Evolutionary conservation across 2,888 invertebrate genomes (phyloP), one percentile per base, ranked within the genome.

Genomic region (Dolichomitus sp.): DNA sequence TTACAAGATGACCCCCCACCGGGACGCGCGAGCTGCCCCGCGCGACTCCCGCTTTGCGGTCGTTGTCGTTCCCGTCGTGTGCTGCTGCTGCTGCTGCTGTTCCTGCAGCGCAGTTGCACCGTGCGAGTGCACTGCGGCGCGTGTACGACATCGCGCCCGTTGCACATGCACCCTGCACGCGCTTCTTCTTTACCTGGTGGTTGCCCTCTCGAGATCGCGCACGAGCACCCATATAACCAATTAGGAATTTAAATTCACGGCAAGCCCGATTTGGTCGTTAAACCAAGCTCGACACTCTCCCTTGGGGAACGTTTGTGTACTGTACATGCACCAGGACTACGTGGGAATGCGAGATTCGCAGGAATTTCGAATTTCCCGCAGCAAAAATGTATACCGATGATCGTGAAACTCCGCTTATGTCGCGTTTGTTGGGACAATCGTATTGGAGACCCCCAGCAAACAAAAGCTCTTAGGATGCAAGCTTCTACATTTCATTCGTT

Each of bases 231-330:
- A 77, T 84, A 76, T 66, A 79, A 87, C 87, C 89, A 89, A 91
- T 92, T 91, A 89, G 88, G 89, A 91, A 90, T 91, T 89, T 89
- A 88, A 87, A 88, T 89, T 89, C 88, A 85, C 84, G 84, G 83
- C 84, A 87, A 81, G 87, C 89, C 89, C 85, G 87, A 89, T 91
- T 89, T 91, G 89, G 88, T 86, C 87, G 87, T 90, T 89, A 84
- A 85, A 80, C 84, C 69, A 70, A 74, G 37, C 11, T 54, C 79
- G 75, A 66, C 65, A 65, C 42, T 63, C 72, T 75, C 42, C 12
- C 69, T 23, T 50, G 27, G 42, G 59, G n/a, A 30, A 17, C 57
- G 33, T 70, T 33, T 42, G 37, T 17, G 17, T 57, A 33, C 30
- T 66, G 40, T 63, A 33, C 65, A n/a, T 45, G 42, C 40, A 40